Evolutionary conservation across 2,797 vertebrate genomes (phyloP).

Genomic region (Chloroceryle amazona): DNA sequence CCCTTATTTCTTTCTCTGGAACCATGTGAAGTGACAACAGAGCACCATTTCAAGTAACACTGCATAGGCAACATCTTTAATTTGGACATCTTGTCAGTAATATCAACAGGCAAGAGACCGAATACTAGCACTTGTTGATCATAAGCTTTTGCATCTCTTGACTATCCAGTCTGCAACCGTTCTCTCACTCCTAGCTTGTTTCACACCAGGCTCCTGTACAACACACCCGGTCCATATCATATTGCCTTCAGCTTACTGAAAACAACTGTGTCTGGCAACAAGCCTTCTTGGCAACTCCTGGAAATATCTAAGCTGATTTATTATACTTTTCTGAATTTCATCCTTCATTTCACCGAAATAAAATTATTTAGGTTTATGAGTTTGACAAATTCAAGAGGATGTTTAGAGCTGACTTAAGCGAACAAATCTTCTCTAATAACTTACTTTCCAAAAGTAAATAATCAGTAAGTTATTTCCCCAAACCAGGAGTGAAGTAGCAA

Average conservation of each 20-base stretch:
- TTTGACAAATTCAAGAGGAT: not conserved
- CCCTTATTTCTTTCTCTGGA: not conserved
- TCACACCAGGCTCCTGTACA: not conserved
- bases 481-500: not conserved
- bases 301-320: not conserved
- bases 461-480: not conserved
- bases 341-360: not conserved
- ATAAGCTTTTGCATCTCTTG: not conserved
- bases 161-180: not conserved
- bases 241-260: not conserved
- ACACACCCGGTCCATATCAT: not conserved
- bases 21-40: not conserved
- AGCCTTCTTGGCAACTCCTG: not conserved
- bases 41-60: not conserved
- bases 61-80: not conserved
- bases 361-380: not conserved
- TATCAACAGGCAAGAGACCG: not conserved
- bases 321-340: not conserved
- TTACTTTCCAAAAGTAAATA: not conserved
- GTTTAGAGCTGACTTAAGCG: not conserved
- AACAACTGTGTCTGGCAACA: not conserved
- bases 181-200: not conserved
- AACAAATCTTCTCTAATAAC: not conserved
- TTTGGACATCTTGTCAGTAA: not conserved
- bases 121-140: not conserved